Evolutionary conservation across 1,140 invertebrate genomes (phyloP).

Genomic region (Muscidifurax raptorellus): DNA sequence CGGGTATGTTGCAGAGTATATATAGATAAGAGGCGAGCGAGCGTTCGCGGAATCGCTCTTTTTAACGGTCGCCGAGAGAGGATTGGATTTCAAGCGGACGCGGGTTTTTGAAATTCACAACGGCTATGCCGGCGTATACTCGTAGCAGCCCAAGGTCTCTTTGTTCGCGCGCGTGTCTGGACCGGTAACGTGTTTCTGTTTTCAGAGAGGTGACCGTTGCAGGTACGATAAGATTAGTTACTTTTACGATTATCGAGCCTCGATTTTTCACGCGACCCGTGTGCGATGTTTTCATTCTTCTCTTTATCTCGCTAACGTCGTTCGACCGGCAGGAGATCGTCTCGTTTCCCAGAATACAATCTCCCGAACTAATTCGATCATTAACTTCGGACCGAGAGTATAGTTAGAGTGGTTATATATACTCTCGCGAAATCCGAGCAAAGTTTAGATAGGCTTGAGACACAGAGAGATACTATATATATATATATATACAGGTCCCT

Average conservation of each 20-base stretch:
- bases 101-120: not conserved
- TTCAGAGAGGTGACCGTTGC: not conserved
- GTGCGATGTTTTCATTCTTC: not conserved
- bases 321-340: not conserved
- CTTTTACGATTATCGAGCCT: not conserved
- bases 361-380: not conserved
- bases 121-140: too few species aligned
- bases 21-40: not conserved
- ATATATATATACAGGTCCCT: not conserved
- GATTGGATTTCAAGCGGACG: not conserved
- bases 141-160: not conserved
- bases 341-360: not conserved
- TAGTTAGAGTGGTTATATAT: too few species aligned
- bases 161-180: not conserved
- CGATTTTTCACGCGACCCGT: too few species aligned
- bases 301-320: not conserved
- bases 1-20: too few species aligned
- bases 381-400: not conserved
- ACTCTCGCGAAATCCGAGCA: not conserved
- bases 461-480: not conserved
- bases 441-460: not conserved
- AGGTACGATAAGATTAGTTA: slow-evolving; percentile 25
- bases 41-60: not conserved
- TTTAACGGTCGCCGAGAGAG: not conserved
- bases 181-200: slow-evolving; percentile 35